Evolutionary conservation across 2,888 invertebrate genomes (phyloP).

Genomic region (Leptinotarsa tumamoca): DNA sequence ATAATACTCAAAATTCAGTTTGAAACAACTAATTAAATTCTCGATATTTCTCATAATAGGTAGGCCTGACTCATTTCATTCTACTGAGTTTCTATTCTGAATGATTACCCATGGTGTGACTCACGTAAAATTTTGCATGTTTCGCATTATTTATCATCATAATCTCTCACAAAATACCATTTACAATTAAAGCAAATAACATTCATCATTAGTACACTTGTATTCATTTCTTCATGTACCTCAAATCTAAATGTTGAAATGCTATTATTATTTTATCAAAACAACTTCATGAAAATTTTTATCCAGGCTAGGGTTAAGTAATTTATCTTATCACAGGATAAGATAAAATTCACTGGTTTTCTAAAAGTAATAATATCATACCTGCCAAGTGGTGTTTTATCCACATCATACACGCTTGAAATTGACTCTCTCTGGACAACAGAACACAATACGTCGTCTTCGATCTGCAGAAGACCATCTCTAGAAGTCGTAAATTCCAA

Average conservation of each 20-base stretch:
- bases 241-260: no score
- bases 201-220: no score
- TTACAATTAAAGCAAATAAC: not conserved
- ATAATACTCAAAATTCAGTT: no score
- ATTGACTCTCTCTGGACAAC: constrained; percentile 81
- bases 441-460: constrained; percentile 75
- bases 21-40: no score
- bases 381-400: constrained; percentile 89
- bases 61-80: not conserved
- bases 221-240: no score
- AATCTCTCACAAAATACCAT: not conserved
- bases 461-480: constrained; percentile 80
- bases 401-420: constrained; percentile 82
- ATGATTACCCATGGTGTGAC: not conserved
- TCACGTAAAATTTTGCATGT: not conserved
- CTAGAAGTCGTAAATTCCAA: constrained; percentile 72
- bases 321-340: not conserved
- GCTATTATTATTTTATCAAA: no score
- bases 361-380: constrained; percentile 63
- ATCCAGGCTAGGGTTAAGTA: not conserved
- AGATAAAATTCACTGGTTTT: not conserved
- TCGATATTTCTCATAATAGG: not conserved
- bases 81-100: not conserved
- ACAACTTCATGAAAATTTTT: no score
- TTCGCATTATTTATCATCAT: not conserved